Conservation (phyloP, 2,888 invertebrate species). For the Halictus quadricinctus region DNA sequence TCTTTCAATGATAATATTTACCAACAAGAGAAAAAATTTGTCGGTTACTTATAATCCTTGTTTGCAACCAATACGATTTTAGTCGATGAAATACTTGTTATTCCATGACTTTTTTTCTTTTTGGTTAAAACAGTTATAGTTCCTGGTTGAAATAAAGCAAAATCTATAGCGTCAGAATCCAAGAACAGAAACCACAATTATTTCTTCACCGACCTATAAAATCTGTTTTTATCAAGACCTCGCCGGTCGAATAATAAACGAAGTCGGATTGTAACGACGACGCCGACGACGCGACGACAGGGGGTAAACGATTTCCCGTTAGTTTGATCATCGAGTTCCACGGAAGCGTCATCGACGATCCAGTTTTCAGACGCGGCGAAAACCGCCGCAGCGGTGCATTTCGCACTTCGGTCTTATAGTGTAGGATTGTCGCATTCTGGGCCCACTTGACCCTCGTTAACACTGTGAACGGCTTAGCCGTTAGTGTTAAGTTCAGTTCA, state of each 20-base stretch:
- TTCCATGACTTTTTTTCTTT: too few species aligned
- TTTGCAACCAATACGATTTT: too few species aligned
- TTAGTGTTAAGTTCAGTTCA: constrained; percentile 80
- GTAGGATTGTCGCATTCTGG: constrained; percentile 82
- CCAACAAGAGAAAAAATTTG: too few species aligned
- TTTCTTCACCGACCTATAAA: background rate
- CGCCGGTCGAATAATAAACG: background rate
- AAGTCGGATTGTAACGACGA: background rate
- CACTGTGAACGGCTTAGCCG: constrained; percentile 81
- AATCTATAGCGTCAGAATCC: background rate
- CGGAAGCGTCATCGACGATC: constrained; percentile 69
- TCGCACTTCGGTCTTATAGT: constrained; percentile 73
- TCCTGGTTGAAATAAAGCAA: background rate
- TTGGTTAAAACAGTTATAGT: too few species aligned
- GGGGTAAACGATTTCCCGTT: constrained; percentile 52
- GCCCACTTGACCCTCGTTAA: constrained; percentile 82
- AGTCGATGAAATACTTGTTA: background rate
- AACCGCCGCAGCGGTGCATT: constrained; percentile 70
- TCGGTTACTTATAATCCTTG: too few species aligned
- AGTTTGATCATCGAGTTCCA: constrained; percentile 44
- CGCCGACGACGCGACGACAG: background rate
- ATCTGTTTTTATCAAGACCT: background rate
- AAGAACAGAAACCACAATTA: background rate
- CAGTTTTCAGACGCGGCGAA: constrained; percentile 66
- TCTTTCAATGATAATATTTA: too few species aligned